These are phyloP conservation scores for Leptinotarsa defecta DNA, from an alignment of 1,140 invertebrate species.

Conservation along the genomic window DNA sequence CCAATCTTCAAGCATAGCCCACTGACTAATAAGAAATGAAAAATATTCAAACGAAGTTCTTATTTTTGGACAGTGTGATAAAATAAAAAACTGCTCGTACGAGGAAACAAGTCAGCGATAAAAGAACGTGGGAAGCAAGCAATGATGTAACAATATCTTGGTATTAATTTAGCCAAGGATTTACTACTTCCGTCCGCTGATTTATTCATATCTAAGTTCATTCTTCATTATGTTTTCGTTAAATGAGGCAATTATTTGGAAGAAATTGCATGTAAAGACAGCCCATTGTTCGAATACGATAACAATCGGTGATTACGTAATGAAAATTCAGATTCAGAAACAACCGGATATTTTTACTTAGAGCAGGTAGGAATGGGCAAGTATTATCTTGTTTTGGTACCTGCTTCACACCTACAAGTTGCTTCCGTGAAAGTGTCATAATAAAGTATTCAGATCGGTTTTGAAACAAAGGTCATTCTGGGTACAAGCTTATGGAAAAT, in stretches of 20 bases:
- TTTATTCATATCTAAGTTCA: constrained; percentile 1
- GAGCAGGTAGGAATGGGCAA: background rate
- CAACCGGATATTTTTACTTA: background rate
- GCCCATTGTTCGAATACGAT: background rate
- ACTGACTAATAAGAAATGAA: no score
- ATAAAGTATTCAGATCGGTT: no score
- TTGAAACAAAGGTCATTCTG: no score
- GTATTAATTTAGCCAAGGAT: background rate
- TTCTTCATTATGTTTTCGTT: background rate
- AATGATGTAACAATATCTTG: no score
- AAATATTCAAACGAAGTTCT: no score
- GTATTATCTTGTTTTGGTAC: background rate
- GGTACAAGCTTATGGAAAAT: no score
- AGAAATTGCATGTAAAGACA: background rate
- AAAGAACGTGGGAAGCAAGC: no score
- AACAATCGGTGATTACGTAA: background rate
- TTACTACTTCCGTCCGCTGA: background rate
- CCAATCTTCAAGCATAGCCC: no score
- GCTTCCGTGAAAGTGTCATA: background rate
- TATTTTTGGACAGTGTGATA: no score
- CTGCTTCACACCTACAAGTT: background rate
- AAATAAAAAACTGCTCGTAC: no score
- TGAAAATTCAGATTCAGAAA: background rate
- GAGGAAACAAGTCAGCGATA: no score
- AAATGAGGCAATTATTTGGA: constrained; percentile 1